Base-by-base conservation (phyloP, 2,113 vertebrate genomes). In the Cephalopterus ornatus region DNA sequence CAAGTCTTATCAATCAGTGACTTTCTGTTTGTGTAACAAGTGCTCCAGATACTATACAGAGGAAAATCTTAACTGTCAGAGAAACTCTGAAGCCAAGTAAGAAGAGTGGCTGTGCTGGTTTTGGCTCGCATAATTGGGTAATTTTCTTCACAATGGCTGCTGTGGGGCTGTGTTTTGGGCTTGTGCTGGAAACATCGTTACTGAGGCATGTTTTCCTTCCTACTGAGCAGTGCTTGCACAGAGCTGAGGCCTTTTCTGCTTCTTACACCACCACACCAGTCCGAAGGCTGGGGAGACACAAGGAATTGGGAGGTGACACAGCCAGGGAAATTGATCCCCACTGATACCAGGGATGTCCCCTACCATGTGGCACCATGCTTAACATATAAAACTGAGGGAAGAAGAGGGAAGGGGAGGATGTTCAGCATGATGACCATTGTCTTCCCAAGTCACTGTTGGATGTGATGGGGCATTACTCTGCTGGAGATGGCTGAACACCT, bases 1-100 rank as follows among this genome's bases (percentile, higher is more conserved):
- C 87, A 91, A 92, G 58, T 50, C 19, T 81, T 95, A 96, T 97
- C 85, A 97, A 81, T 95, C 59, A 96, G 66, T 73, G 70, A 28
- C 28, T 63, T 90, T 56, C 77, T 89, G 32, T 97, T 95, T 95
- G 41, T 68, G 52, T 53, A 89, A 23, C 20, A 95, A 93, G 27
- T 72, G 47, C 55, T 96, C 59, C 33, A 93, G 41, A 95, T 78
- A 80, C 15, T n/a, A 19, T 8, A 23, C 41, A 86, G 41, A 94
- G 37, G 74, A 94, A 67, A 37, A 39, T 17, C 44, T 79, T 80
- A 30, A 41, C 17, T 75, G 32, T 4, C 12, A 85, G 32, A 78
- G 47, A 93, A 92, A 68, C 15, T 80, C 37, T 61, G 16, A 90
- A 93, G 35, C 22, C 11, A 58, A 82, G 21, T 63, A 53, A 62